Evolutionary conservation across 2,113 vertebrate genomes (phyloP).

Genomic region (Leptobrachium leishanense): DNA sequence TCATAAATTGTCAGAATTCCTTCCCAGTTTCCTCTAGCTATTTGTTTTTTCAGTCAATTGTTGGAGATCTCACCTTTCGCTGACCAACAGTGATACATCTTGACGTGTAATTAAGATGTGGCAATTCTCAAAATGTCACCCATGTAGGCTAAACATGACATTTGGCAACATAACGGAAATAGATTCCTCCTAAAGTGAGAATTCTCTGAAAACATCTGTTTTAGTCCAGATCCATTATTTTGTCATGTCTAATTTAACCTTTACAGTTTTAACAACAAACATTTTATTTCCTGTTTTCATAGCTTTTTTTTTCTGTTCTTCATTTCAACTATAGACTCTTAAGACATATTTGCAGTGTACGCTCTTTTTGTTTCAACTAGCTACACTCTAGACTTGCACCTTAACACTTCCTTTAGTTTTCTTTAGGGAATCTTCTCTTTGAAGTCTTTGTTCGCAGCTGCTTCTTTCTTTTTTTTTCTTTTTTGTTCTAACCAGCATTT

Average conservation of each 20-base stretch:
- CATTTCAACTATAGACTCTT: background rate
- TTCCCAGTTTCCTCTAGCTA: background rate
- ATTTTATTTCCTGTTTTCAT: background rate
- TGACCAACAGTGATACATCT: slow-evolving; percentile 36
- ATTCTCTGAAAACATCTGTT: background rate
- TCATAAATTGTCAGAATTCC: no score
- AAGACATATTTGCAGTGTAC: background rate
- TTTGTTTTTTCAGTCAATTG: slow-evolving; percentile 9
- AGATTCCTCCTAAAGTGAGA: background rate
- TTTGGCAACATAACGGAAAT: slow-evolving; percentile 20
- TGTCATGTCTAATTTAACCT: background rate
- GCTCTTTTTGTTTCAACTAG: background rate
- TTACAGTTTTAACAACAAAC: background rate
- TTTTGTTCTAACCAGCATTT: slow-evolving; percentile 2
- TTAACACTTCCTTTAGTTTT: background rate
- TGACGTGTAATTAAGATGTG: slow-evolving; percentile 42
- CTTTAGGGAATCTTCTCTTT: background rate
- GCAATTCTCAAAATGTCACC: slow-evolving; percentile 29
- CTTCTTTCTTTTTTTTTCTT: background rate
- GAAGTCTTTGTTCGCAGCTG: background rate
- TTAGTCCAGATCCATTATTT: slow-evolving; percentile 1
- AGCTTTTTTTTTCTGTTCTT: background rate
- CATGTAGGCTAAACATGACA: slow-evolving; percentile 31
- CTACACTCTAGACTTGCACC: background rate
- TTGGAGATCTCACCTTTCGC: slow-evolving; percentile 10